A percentile compares a stretch with the other conserved stretches of the same genome.
These are phyloP conservation scores for Acanthosepion pharaonis DNA, from an alignment of 2,888 invertebrate genomes.

Conservation along the genomic window DNA sequence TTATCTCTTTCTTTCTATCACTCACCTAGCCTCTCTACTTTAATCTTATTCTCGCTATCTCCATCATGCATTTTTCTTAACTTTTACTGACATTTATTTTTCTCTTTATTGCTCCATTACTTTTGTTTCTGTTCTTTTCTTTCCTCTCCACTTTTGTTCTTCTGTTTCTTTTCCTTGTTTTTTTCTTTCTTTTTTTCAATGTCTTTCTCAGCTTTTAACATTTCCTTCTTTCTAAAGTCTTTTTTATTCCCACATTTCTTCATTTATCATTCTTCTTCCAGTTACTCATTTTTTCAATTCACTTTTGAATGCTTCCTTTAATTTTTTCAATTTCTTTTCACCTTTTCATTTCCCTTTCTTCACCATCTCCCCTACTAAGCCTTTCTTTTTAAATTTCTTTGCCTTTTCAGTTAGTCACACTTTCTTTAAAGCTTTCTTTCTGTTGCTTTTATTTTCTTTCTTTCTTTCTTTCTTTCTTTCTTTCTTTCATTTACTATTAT, in stretches of 20 bases:
- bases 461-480: not conserved
- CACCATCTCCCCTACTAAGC: not conserved
- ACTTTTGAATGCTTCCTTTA: not conserved
- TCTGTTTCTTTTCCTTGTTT: not conserved
- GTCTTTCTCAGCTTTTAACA: not conserved
- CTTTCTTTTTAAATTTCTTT: not conserved
- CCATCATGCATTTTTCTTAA: too few species aligned
- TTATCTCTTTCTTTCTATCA: too few species aligned
- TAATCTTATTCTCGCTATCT: too few species aligned
- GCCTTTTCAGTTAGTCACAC: too few species aligned
- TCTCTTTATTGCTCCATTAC: not conserved
- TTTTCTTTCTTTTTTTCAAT: not conserved
- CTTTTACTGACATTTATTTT: not conserved
- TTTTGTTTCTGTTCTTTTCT: not conserved
- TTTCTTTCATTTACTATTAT: not conserved
- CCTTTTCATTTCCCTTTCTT: too few species aligned
- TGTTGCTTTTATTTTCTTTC: too few species aligned
- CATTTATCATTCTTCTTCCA: not conserved
- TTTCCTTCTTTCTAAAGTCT: not conserved
- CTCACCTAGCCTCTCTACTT: too few species aligned
- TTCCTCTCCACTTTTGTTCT: not conserved
- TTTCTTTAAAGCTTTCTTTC: not conserved
- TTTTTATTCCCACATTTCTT: not conserved
- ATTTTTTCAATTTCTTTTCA: not conserved
- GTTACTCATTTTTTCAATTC: not conserved